A percentile compares a stretch with the other conserved stretches of the same genome.
phyloP scores from a whole-genome alignment of 2,888 invertebrate genomes.

The Amphiduros pacificus region DNA sequence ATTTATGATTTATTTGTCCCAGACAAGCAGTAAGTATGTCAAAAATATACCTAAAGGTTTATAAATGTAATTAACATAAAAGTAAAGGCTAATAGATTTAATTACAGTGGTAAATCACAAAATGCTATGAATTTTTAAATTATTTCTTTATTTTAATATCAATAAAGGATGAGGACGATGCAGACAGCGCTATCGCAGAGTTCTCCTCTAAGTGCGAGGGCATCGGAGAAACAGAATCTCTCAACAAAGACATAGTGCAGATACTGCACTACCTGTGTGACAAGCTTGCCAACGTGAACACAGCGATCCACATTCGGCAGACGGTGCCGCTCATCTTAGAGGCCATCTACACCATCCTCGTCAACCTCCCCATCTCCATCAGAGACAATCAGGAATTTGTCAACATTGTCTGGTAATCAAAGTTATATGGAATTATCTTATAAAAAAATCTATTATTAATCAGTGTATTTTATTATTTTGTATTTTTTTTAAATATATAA shows the following conservation, averaged over 20 bases:
- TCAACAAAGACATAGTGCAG: constrained; percentile 72
- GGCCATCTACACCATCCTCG: constrained; percentile 81
- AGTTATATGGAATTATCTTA: no score
- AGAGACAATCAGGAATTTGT: constrained; percentile 44
- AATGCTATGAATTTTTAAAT: background rate
- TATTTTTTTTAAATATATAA: no score
- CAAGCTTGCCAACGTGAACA: constrained; percentile 73
- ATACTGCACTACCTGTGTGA: constrained; percentile 71
- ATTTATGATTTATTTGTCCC: no score
- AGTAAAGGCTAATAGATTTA: no score
- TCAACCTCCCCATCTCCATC: constrained; percentile 61
- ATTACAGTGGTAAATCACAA: no score
- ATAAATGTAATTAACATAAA: no score
- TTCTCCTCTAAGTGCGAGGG: constrained; percentile 31
- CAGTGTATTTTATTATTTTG: no score
- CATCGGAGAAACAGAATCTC: constrained; percentile 14
- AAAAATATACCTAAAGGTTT: no score
- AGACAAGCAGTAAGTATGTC: no score
- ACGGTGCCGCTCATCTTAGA: constrained; percentile 81
- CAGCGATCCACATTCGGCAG: constrained; percentile 57
- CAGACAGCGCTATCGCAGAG: constrained; percentile 45
- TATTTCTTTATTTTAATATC: background rate
- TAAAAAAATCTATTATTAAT: no score
- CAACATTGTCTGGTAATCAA: constrained; percentile 59
- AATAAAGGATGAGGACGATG: background rate